Conservation (phyloP, 2,888 invertebrate genomes). For the Nephrocerus scutellatus region DNA sequence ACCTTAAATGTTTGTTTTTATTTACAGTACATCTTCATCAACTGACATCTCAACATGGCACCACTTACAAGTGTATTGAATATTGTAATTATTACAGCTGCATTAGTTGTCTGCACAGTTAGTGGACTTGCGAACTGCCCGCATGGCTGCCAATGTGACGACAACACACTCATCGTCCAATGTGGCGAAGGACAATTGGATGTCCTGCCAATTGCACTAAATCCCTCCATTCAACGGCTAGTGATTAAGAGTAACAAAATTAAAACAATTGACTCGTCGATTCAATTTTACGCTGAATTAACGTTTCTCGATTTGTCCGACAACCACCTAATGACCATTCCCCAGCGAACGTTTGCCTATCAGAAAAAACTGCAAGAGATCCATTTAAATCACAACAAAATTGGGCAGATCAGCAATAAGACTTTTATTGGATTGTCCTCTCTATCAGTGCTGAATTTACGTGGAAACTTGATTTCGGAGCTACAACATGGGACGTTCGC, state of each 20-base stretch:
- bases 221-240: constrained; percentile 81
- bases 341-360: constrained; percentile 69
- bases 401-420: constrained; percentile 70
- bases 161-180: constrained; percentile 77
- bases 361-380: constrained; percentile 77
- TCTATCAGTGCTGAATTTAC: constrained; percentile 71
- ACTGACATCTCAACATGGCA: constrained; percentile 1
- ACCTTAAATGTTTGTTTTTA: no score
- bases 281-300: constrained; percentile 81
- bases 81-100: no score
- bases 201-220: constrained; percentile 83
- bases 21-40: no score
- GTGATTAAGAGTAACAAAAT: constrained; percentile 79
- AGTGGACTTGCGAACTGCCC: constrained; percentile 66
- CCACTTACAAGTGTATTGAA: background rate
- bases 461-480: constrained; percentile 75
- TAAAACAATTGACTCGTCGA: constrained; percentile 80
- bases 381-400: constrained; percentile 77
- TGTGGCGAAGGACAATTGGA: constrained; percentile 82
- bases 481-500: constrained; percentile 69
- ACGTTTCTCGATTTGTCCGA: constrained; percentile 77
- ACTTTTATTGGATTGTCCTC: constrained; percentile 75
- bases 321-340: constrained; percentile 77
- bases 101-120: constrained; percentile 12
- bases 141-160: constrained; percentile 78